phyloP scores from a whole-genome alignment of 2,888 invertebrate genomes.

The Cephus sareptanus region DNA sequence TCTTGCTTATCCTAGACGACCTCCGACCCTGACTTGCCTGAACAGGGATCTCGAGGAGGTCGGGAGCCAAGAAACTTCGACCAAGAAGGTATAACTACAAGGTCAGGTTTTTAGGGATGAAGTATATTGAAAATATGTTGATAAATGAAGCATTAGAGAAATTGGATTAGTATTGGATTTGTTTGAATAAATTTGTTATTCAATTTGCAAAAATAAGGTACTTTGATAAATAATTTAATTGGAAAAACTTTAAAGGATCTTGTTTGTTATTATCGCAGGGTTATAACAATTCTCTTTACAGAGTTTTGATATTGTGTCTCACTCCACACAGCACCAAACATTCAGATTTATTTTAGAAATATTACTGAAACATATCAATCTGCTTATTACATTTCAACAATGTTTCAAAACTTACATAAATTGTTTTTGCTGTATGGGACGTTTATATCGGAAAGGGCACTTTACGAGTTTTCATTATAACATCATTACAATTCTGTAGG shows the following conservation, averaged over 20 bases:
- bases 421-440: no score
- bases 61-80: background rate
- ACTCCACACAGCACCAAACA: no score
- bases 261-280: background rate
- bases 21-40: conserved; percentile 5
- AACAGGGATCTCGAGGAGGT: background rate
- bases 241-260: background rate
- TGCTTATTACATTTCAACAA: no score
- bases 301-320: background rate
- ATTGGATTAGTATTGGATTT: background rate
- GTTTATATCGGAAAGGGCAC: background rate
- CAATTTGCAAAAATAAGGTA: background rate
- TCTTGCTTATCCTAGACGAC: conserved; percentile 1
- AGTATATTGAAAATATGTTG: background rate
- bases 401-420: no score
- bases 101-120: background rate
- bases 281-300: background rate
- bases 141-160: background rate
- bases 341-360: no score
- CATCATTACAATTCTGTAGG: background rate
- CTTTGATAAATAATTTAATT: no score
- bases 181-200: background rate
- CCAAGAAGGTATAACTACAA: background rate
- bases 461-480: background rate
- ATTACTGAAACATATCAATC: no score